phyloP scores from a whole-genome alignment of 2,797 vertebrate species.

The Spizella passerina region DNA sequence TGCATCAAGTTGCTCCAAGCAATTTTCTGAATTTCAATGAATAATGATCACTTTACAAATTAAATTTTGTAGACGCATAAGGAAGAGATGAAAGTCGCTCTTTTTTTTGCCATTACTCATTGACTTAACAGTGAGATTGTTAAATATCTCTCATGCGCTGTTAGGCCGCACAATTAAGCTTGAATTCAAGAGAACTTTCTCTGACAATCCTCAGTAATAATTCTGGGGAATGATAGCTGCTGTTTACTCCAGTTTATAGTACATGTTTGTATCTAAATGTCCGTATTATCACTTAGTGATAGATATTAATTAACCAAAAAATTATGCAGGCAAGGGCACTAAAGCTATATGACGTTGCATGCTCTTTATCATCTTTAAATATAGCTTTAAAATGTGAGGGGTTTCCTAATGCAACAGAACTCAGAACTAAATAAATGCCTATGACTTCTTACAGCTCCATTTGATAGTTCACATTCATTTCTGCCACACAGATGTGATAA shows the following conservation, averaged over 20 bases:
- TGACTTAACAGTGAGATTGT: constrained; percentile 35
- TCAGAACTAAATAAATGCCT: background rate
- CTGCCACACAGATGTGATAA: background rate
- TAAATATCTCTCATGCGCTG: constrained; percentile 38
- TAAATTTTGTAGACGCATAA: constrained; percentile 50
- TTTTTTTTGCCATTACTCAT: background rate
- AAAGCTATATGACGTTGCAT: background rate
- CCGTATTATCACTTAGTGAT: background rate
- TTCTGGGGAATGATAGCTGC: background rate
- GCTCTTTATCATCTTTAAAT: background rate
- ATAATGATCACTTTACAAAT: constrained; percentile 54
- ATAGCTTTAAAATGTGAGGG: constrained; percentile 1
- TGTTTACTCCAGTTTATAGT: constrained; percentile 18
- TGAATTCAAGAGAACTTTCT: constrained; percentile 52
- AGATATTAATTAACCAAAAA: background rate
- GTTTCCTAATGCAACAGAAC: background rate
- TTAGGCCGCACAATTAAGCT: constrained; percentile 46
- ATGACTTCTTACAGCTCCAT: background rate
- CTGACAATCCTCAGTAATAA: constrained; percentile 26
- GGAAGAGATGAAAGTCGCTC: background rate
- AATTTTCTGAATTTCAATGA: constrained; percentile 41
- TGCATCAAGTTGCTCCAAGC: constrained; percentile 35
- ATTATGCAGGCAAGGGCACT: background rate
- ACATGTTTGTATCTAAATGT: background rate
- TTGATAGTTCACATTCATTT: background rate